phyloP scores from a whole-genome alignment of 1,140 invertebrate species.

The Cherax quadricarinatus region DNA sequence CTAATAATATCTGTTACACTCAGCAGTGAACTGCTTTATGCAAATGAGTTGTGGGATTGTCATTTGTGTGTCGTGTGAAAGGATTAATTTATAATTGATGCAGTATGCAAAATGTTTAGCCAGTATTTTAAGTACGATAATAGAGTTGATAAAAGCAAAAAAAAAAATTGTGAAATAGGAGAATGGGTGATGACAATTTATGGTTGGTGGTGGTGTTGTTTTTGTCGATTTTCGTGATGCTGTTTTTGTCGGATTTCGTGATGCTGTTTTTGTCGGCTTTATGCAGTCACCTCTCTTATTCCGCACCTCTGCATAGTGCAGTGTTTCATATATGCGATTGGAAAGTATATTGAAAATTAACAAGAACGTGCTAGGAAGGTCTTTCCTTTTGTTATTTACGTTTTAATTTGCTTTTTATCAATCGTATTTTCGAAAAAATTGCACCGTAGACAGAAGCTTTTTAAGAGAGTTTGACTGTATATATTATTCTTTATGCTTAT shows the following conservation, averaged over 20 bases:
- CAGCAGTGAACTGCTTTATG: constrained; percentile 47
- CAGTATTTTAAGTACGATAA: constrained; percentile 44
- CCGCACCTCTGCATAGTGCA: no score
- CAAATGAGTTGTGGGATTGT: constrained; percentile 58
- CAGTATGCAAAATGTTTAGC: constrained; percentile 48
- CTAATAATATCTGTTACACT: constrained; percentile 48
- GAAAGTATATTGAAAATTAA: no score
- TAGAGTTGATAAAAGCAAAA: constrained; percentile 34
- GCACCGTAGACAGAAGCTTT: no score
- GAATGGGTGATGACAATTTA: constrained; percentile 36
- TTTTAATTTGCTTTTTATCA: no score
- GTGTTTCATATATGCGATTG: no score
- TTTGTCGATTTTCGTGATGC: neutral
- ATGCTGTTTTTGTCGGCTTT: no score
- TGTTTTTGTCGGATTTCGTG: neutral
- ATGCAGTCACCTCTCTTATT: no score
- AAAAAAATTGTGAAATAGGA: constrained; percentile 19
- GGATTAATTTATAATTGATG: constrained; percentile 57
- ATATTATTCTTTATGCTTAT: no score
- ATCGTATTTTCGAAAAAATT: no score
- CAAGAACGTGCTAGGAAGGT: no score
- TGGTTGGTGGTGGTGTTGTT: neutral
- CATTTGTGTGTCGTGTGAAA: constrained; percentile 50
- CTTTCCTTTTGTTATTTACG: no score
- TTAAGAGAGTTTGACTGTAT: no score